Evolutionary conservation across 2,888 invertebrate genomes (phyloP).

Genomic region (Phortica okadai): DNA sequence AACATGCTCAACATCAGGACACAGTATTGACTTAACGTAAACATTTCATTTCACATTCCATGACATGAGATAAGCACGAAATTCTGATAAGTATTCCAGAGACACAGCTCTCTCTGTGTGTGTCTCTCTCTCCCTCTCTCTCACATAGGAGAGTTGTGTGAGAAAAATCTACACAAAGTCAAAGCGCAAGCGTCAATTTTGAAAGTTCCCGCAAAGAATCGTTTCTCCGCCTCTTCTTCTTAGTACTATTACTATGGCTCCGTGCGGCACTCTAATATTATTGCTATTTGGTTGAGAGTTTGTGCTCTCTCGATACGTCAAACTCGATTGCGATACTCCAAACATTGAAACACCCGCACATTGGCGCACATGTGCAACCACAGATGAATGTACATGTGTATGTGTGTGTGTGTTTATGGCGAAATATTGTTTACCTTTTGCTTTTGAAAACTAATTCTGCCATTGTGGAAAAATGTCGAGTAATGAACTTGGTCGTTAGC

Average conservation of each 20-base stretch:
- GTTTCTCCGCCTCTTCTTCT: conserved; percentile 35
- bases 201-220: conserved; percentile 5
- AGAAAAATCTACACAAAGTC: conserved; percentile 47
- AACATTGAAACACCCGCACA: not conserved
- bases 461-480: conserved; percentile 38
- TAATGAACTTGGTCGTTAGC: conserved; percentile 48
- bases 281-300: conserved; percentile 40
- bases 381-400: not conserved
- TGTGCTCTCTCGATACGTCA: conserved; percentile 46
- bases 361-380: not conserved
- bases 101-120: too few relatives aligned
- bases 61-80: conserved; percentile 21
- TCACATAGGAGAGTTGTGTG: conserved; percentile 4
- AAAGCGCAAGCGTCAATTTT: conserved; percentile 48
- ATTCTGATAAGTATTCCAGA: conserved; percentile 24
- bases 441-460: conserved; percentile 37
- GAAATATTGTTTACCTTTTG: conserved; percentile 67
- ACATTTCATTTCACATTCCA: conserved; percentile 33
- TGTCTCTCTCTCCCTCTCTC: too few relatives aligned
- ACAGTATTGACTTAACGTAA: conserved; percentile 29
- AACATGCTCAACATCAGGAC: not conserved
- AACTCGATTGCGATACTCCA: conserved; percentile 47
- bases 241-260: conserved; percentile 25
- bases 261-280: conserved; percentile 8
- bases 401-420: conserved; percentile 40